phyloP scores from a whole-genome alignment of 2,888 invertebrate species.

The Pyralis farinalis region DNA sequence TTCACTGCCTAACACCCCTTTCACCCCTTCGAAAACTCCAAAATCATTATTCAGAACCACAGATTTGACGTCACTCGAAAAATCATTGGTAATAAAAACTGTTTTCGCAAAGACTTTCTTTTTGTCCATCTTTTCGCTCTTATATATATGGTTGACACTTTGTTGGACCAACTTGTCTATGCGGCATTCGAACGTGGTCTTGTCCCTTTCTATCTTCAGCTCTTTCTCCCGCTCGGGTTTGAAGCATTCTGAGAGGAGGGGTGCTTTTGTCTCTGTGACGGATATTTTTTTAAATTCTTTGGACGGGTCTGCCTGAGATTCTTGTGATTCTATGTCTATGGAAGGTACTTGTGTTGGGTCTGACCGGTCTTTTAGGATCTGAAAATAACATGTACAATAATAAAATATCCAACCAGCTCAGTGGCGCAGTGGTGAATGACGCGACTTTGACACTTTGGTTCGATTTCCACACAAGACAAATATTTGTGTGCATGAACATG shows the following conservation, averaged over 20 bases:
- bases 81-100: slow-evolving; percentile 52
- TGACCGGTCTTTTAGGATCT: slow-evolving; percentile 47
- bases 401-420: no score
- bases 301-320: slow-evolving; percentile 29
- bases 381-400: no score
- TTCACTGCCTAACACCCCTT: slow-evolving; percentile 16
- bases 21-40: slow-evolving; percentile 9
- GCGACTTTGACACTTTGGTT: no score
- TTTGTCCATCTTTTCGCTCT: slow-evolving; percentile 33
- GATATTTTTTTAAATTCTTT: slow-evolving; percentile 25
- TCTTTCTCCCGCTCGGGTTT: slow-evolving; percentile 17
- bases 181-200: slow-evolving; percentile 58
- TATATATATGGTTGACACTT: slow-evolving; percentile 66
- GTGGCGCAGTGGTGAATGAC: no score
- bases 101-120: slow-evolving; percentile 64
- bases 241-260: slow-evolving; percentile 32
- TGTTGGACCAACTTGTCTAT: slow-evolving; percentile 66
- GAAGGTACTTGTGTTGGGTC: slow-evolving; percentile 51
- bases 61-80: slow-evolving; percentile 33
- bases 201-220: slow-evolving; percentile 23
- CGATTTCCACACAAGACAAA: no score
- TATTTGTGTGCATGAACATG: no score
- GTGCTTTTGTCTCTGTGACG: slow-evolving; percentile 32
- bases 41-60: slow-evolving; percentile 31
- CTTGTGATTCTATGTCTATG: slow-evolving; percentile 28